These are phyloP conservation scores for Gnathonemus echidnorhynchus DNA, from an alignment of 2,113 vertebrate species.

Conservation along the genomic window DNA sequence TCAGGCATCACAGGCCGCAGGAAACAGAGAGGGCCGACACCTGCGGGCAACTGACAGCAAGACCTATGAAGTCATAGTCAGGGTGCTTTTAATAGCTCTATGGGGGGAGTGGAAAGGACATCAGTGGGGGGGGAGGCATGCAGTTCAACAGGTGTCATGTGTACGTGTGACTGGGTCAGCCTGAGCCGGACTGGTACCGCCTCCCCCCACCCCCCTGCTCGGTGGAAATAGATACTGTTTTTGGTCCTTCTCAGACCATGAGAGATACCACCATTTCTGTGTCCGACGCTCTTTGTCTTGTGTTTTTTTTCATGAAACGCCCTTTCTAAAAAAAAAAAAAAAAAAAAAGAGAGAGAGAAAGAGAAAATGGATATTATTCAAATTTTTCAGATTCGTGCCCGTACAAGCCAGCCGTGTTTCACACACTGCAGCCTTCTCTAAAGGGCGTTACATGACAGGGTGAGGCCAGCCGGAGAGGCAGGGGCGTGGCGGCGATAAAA, in stretches of 20 bases:
- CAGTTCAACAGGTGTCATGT: slow-evolving; percentile 31
- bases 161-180: neutral
- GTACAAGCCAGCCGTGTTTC: neutral
- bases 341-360: no score
- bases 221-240: neutral
- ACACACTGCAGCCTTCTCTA: neutral
- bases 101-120: slow-evolving; percentile 31
- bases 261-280: neutral
- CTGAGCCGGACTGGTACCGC: neutral
- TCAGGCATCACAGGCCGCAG: slow-evolving; percentile 13
- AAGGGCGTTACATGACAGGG: neutral
- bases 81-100: slow-evolving; percentile 46
- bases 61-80: slow-evolving; percentile 55
- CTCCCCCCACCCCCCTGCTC: neutral
- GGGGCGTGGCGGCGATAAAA: no score
- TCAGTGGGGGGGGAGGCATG: slow-evolving; percentile 35
- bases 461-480: neutral
- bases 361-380: neutral
- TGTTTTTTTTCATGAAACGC: neutral
- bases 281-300: neutral
- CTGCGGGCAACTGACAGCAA: slow-evolving; percentile 60
- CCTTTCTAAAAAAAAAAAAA: neutral
- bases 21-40: slow-evolving; percentile 51
- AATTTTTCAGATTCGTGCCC: neutral
- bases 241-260: neutral